A percentile compares a stretch with the other conserved stretches of the same genome.
These are phyloP conservation scores for Actinemys pallida DNA, from an alignment of 2,113 vertebrate species.

Conservation along the genomic window DNA sequence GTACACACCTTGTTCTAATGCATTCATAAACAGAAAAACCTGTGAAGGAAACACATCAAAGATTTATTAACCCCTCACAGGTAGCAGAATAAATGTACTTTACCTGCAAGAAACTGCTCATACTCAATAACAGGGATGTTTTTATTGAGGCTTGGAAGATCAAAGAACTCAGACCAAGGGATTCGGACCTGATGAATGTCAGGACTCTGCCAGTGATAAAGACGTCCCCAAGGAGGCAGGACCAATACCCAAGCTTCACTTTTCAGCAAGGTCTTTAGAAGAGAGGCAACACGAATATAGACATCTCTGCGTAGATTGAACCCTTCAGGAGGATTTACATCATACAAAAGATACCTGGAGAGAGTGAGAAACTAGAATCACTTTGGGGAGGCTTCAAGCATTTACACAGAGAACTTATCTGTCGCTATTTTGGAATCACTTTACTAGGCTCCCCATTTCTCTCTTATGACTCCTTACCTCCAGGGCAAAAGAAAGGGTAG, in stretches of 20 bases:
- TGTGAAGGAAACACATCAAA: neutral
- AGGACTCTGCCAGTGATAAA: constrained; percentile 97
- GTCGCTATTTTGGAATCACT: rapidly evolving
- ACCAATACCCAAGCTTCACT: constrained; percentile 92
- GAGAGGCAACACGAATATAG: constrained; percentile 91
- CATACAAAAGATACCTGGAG: constrained; percentile 92
- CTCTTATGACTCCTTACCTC: rapidly evolving
- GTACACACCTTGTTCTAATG: neutral
- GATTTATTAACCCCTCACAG: neutral
- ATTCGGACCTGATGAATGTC: constrained; percentile 90
- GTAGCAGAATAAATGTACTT: neutral
- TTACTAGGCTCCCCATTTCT: neutral
- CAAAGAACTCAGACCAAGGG: constrained; percentile 93
- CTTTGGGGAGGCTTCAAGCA: neutral
- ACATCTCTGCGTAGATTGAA: constrained; percentile 98
- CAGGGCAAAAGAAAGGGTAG: rapidly evolving
- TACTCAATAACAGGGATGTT: constrained; percentile 95
- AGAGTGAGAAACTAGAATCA: neutral
- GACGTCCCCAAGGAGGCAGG: constrained; percentile 95
- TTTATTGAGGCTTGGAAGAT: constrained; percentile 87
- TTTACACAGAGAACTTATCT: rapidly evolving
- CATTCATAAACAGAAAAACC: neutral
- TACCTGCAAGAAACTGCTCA: constrained; percentile 95
- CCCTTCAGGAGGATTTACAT: constrained; percentile 96
- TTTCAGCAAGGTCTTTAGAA: constrained; percentile 90